phyloP scores from a whole-genome alignment of 2,113 vertebrate species.

The Copsychus sechellarum region DNA sequence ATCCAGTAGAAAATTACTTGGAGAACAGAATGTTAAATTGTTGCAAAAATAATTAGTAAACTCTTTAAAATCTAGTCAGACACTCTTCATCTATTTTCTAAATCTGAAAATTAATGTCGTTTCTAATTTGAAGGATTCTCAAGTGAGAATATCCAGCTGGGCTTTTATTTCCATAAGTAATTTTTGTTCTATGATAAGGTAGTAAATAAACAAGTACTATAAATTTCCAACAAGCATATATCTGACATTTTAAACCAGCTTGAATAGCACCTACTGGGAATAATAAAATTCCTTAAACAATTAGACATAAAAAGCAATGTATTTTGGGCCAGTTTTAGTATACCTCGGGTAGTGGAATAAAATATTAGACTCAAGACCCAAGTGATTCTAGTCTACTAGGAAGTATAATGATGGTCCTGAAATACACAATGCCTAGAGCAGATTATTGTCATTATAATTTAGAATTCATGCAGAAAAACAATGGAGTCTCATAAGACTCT shows the following conservation, averaged over 20 bases:
- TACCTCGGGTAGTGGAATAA: constrained; percentile 3
- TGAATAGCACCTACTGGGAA: neutral
- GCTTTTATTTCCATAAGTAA: neutral
- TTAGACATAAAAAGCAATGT: neutral
- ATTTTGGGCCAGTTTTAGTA: neutral
- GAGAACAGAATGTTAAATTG: neutral
- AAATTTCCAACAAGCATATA: neutral
- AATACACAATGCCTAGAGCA: constrained; percentile 14
- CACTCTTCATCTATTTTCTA: neutral
- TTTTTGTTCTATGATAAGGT: neutral
- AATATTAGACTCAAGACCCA: constrained; percentile 16
- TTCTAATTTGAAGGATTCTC: neutral
- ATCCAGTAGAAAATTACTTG: neutral
- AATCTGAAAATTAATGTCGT: neutral
- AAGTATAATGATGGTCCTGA: neutral
- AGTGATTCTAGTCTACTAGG: neutral
- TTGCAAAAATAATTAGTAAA: neutral
- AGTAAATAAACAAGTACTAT: neutral
- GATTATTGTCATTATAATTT: constrained; percentile 44
- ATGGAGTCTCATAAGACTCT: constrained; percentile 19
- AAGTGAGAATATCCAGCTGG: neutral
- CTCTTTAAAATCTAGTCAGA: neutral
- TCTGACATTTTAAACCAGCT: neutral
- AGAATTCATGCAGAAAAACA: constrained; percentile 46
- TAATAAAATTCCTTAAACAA: constrained; percentile 1